Evolutionary conservation across 2,797 vertebrate genomes (phyloP), one percentile per base, ranked within the genome.

Genomic region (Melanogrammus aeglefinus): DNA sequence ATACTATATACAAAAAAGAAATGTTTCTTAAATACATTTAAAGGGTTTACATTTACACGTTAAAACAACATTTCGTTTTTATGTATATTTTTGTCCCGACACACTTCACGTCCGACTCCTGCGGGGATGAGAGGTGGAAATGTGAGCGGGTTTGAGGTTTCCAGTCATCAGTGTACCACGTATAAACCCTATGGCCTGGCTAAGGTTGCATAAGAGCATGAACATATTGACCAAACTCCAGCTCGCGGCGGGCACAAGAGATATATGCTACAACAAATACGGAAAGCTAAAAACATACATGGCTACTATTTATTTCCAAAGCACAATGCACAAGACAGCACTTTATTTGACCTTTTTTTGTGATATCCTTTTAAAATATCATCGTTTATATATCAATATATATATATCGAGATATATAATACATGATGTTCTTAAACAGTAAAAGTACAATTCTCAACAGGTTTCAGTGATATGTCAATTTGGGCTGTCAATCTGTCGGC

Each of bases 21-120:
- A 82, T 79, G 80, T 74, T 70, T 63, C 21, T 63, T 79, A 85
- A 79, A 81, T 76, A 90, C 83, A 82, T 78, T 88, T 89, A 90
- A 90, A 89, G 88, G 89, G 84, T 80, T 83, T 71, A 90, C 92
- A 91, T 90, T 85, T 91, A 92, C 91, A 94, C 91, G 63, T 82
- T 63, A 80, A 85, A 94, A 87, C 85, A 83, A 71, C 80, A 75
- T 84, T 73, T 36, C 35, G 35, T 36, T 36, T 36, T 78, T 80
- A 57, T 74, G 71, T 80, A 82, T 80, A 85, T 82, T 85, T 86
- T 83, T 87, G 83, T 81, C 83, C 86, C 83, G 81, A 86, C 66
- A 76, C 66, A 78, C 35, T 76, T 86, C 83, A 91, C 86, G 83
- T 83, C 86, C 84, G 90, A 77, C 88, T 86, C 87, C 77, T 82